Base-by-base conservation (phyloP, 2,888 invertebrate species). In the Athalia circularis region DNA sequence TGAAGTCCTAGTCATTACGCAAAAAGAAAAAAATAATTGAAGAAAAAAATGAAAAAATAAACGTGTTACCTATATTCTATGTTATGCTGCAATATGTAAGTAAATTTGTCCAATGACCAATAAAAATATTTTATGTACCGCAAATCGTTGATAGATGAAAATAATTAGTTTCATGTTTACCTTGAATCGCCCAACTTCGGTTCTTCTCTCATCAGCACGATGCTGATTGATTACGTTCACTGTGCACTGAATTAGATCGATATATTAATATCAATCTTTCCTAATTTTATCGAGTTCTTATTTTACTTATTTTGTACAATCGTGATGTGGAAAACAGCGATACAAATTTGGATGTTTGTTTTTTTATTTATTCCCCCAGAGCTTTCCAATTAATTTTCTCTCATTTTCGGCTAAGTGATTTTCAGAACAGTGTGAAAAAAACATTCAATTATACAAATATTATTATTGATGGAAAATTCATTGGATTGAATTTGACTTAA, bases 1-100 rank as follows among this genome's bases (percentile, higher is more conserved):
- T 83, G 84, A 87, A 84, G 83, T 85, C 85, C 88, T 90, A 89
- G 88, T 89, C 89, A 89, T 85, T 84, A 83, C 81, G 81, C 81
- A 81, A 83, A 78, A 29, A 2, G 29, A 29, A 29, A 2, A 29
- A 29, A 29, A 29, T 29, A 29, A 29, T 29, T 29, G 29, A 29
- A 29, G 29, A 29, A 29, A 29, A 29, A 29, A 29, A 29, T 29
- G 29, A 29, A 29, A 29, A 29, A 29, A 29, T 29, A 29, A 29
- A 29, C 82, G 82, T 86, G 87, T 88, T 88, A 87, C 84, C 86
- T 87, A 87, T 87, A 88, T 88, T 86, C 81, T 84, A 86, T 85
- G 87, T 88, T 88, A 85, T 80, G 84, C 85, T 84, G 81, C 72
- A 80, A 79, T 80, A 72, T 80, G 79, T 81, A 79, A 70, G 68